Percentiles rank a stretch among this genome's conserved stretches.
Evolutionary conservation across 2,797 vertebrate genomes (phyloP).

Genomic region (Sebastes oblongus): DNA sequence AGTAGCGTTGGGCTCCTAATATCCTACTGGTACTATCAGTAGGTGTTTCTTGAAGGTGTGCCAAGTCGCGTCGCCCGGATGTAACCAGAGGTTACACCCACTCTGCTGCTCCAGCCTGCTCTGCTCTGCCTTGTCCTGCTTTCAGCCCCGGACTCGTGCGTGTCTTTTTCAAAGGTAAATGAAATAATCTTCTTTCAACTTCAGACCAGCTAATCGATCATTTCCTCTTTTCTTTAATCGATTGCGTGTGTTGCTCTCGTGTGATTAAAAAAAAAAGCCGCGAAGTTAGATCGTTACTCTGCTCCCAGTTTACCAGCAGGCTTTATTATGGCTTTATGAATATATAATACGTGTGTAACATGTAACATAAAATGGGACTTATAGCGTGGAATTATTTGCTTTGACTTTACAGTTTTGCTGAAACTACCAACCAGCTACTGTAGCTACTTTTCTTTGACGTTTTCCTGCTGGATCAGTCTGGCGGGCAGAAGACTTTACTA

Average conservation of each 20-base stretch:
- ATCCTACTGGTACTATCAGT: too few species aligned
- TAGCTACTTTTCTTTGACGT: not conserved
- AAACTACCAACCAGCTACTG: too few species aligned
- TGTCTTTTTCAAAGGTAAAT: conserved; percentile 14
- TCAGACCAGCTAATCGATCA: rapidly evolving
- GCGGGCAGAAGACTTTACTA: not conserved
- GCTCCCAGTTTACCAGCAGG: not conserved
- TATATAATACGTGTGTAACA: rapidly evolving
- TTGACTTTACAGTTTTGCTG: not conserved
- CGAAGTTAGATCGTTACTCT: not conserved
- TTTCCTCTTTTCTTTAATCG: not conserved
- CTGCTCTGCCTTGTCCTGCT: not conserved
- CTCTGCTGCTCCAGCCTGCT: not conserved
- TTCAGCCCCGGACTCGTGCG: not conserved
- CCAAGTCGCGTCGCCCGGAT: conserved; percentile 6
- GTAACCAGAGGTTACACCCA: not conserved
- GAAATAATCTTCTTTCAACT: rapidly evolving
- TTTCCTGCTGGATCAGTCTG: not conserved
- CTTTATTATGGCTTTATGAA: too few species aligned
- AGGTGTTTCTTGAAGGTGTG: not conserved
- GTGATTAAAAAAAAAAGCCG: not conserved
- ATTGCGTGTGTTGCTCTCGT: not conserved
- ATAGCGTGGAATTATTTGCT: too few species aligned
- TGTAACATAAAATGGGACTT: too few species aligned
- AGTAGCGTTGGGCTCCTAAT: not conserved